A percentile compares a stretch with the other conserved stretches of the same genome.
Conservation (phyloP, 2,888 invertebrate species). For the Octodonta nipae region DNA sequence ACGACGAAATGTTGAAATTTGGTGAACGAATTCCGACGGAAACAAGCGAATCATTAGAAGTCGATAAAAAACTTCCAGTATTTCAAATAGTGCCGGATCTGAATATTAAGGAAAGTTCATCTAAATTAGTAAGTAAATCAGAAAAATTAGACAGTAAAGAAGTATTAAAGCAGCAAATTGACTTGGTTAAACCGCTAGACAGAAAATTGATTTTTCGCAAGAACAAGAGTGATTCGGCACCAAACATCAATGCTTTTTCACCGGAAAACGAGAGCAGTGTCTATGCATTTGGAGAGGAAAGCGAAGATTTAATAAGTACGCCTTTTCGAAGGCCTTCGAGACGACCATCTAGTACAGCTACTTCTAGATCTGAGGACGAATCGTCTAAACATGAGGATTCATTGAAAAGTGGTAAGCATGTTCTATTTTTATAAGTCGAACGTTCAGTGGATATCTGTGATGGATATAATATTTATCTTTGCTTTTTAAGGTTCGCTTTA, state of each 20-base stretch:
- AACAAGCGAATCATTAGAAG: conserved; percentile 10
- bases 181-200: conserved; percentile 21
- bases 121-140: neutral
- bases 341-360: conserved; percentile 36
- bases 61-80: conserved; percentile 14
- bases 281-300: conserved; percentile 58
- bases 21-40: conserved; percentile 29
- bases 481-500: too few relatives aligned
- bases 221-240: conserved; percentile 29
- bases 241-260: conserved; percentile 47
- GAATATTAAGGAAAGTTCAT: neutral
- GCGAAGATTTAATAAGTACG: conserved; percentile 42
- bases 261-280: conserved; percentile 57
- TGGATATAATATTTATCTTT: too few relatives aligned
- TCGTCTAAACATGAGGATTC: conserved; percentile 28
- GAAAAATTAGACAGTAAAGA: conserved; percentile 2
- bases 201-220: conserved; percentile 46
- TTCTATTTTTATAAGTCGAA: too few relatives aligned
- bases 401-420: conserved; percentile 16
- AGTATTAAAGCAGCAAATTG: conserved; percentile 5
- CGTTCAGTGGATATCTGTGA: too few relatives aligned
- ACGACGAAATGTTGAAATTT: conserved; percentile 31
- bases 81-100: neutral
- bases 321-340: conserved; percentile 44
- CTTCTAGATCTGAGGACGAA: conserved; percentile 37